phyloP scores from a whole-genome alignment of 2,888 invertebrate genomes.

The Volucella inflata region DNA sequence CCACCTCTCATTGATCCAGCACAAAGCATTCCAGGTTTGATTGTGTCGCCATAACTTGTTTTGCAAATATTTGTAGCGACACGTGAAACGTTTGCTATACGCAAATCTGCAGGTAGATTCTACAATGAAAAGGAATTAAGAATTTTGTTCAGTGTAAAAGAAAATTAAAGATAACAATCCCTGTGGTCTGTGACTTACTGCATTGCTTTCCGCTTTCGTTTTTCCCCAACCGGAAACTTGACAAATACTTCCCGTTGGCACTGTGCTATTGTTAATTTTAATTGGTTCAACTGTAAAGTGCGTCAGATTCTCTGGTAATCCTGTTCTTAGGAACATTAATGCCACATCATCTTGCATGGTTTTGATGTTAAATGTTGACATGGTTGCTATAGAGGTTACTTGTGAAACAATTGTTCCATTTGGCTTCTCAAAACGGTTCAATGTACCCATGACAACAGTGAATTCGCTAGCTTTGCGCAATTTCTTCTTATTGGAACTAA shows the following conservation, averaged over 20 bases:
- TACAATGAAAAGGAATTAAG: constrained; percentile 33
- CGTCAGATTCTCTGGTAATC: constrained; percentile 76
- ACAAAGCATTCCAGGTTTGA: constrained; percentile 81
- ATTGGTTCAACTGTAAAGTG: constrained; percentile 79
- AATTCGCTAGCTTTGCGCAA: constrained; percentile 81
- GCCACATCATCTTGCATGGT: constrained; percentile 82
- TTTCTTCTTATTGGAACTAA: constrained; percentile 78
- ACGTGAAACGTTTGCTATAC: constrained; percentile 79
- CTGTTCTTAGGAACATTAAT: constrained; percentile 79
- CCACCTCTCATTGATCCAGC: constrained; percentile 80
- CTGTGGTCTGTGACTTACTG: constrained; percentile 8
- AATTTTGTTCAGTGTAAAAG: neutral
- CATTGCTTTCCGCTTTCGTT: constrained; percentile 68
- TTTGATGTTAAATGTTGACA: constrained; percentile 79
- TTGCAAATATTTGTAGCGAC: constrained; percentile 77
- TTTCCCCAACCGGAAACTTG: constrained; percentile 82
- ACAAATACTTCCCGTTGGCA: constrained; percentile 78
- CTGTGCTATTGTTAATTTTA: constrained; percentile 73
- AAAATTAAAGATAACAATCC: neutral
- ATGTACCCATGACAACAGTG: constrained; percentile 81
- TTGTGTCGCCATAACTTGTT: constrained; percentile 75
- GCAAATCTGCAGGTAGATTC: constrained; percentile 78
- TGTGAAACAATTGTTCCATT: constrained; percentile 80
- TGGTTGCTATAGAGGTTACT: constrained; percentile 79
- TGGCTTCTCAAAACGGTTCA: constrained; percentile 79